Base-by-base conservation (phyloP, 2,797 vertebrate species). In the Agapornis canus region DNA sequence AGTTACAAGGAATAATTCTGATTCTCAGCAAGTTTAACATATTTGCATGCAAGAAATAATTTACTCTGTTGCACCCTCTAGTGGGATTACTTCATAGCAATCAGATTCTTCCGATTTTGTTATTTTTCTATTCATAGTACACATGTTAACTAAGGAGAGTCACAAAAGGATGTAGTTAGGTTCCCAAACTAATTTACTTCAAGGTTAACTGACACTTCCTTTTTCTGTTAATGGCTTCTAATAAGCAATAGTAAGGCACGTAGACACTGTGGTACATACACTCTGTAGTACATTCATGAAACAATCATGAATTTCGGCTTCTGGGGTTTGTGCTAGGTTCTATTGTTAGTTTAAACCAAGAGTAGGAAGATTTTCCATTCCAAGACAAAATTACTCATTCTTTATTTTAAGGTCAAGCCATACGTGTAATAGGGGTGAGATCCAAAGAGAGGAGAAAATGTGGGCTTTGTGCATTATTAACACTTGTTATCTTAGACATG, bases 21-120 rank as follows among this genome's bases (percentile, higher is more conserved):
- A 95, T 84, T 95, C 91, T 90, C 91, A 86, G 72, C 82, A 83
- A 96, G 89, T 95, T 95, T 76, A 92, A 70, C 52, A 61, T 15
- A 84, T 96, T 96, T 92, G 65, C 96, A 88, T 90, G 85, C 63
- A 56, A 75, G 95, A 97, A 95, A 97, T 97, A 89, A 93, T 97
- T 97, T 97, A 95, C 97, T 97, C 97, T 97, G 94, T 95, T 97
- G 94, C 95, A 90, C 97, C 97, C 96, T 90, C 97, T 98, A 96
- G 97, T 97, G 97, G 97, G 82, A 86, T 95, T 94, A 65, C 54
- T 76, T 83, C 42, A 43, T 37, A 88, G 80, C 45, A 86, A 90
- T 89, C 90, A 76, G 49, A 70, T 43, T 60, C 91, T 72, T 52
- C 6, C 35, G 35, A 63, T 71, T 94, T 73, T 79, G 64, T 80